Conservation (phyloP, 2,888 invertebrate genomes). For the Limenitis camilla region DNA sequence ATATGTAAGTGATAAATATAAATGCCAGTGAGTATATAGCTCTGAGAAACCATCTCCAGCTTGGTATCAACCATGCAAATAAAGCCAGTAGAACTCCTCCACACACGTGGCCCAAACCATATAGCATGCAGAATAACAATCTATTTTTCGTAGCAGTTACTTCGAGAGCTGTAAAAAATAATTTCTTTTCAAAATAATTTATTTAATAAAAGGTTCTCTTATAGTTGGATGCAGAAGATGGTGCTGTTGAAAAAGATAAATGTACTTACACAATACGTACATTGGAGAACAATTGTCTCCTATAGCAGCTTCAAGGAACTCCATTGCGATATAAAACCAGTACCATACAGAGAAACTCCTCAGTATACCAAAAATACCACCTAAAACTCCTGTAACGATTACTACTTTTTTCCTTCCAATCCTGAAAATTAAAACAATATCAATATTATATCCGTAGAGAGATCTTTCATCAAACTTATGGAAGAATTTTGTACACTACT, state of each 20-base stretch:
- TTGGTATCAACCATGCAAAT: constrained; percentile 35
- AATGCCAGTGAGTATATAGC: no score
- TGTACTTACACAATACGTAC: constrained; percentile 47
- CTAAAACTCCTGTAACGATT: constrained; percentile 31
- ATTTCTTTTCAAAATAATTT: no score
- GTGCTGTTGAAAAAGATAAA: no score
- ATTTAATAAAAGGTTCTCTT: neutral
- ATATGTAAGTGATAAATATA: no score
- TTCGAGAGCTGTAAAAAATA: constrained; percentile 48
- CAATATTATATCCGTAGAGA: no score
- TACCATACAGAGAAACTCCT: constrained; percentile 49
- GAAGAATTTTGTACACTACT: no score
- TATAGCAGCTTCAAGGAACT: constrained; percentile 52
- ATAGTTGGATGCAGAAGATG: neutral
- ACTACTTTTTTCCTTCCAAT: constrained; percentile 45
- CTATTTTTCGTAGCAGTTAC: constrained; percentile 48
- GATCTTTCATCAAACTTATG: no score
- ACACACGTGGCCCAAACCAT: constrained; percentile 38
- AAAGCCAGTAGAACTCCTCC: constrained; percentile 41
- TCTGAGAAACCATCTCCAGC: no score
- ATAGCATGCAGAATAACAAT: constrained; percentile 40
- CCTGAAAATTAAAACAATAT: no score
- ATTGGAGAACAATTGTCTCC: constrained; percentile 56
- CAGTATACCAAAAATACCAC: constrained; percentile 42
- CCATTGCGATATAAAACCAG: constrained; percentile 51